phyloP scores from a whole-genome alignment of 2,113 vertebrate genomes.

The Hyperopisus bebe region DNA sequence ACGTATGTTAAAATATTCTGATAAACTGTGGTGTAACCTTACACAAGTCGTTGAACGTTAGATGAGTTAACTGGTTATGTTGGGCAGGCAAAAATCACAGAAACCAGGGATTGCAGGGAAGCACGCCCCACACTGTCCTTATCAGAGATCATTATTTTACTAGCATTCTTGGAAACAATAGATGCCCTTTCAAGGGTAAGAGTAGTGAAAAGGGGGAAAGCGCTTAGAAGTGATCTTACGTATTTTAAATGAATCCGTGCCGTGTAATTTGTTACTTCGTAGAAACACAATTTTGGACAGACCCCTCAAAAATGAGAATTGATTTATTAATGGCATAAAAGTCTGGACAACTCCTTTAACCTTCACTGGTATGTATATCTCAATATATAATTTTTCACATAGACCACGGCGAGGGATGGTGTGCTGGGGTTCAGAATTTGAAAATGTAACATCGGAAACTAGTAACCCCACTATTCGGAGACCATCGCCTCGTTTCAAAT shows the following conservation, averaged over 20 bases:
- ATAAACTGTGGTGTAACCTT: background rate
- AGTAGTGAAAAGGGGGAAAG: background rate
- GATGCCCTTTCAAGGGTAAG: conserved; percentile 1
- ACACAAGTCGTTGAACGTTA: background rate
- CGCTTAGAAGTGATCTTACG: background rate
- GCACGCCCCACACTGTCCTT: background rate
- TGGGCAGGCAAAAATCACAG: background rate
- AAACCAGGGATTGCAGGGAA: background rate
- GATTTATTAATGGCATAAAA: background rate
- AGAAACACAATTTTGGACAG: background rate
- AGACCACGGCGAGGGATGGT: background rate
- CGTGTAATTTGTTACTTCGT: background rate
- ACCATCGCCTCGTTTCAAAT: background rate
- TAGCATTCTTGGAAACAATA: background rate
- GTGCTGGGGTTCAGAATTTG: background rate
- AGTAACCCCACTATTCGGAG: background rate
- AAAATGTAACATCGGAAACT: background rate
- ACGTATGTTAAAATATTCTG: background rate
- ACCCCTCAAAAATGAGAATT: background rate
- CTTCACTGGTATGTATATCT: background rate
- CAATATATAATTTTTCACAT: background rate
- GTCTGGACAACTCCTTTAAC: background rate
- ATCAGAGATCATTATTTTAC: background rate
- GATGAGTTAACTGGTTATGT: background rate
- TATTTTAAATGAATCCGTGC: background rate